Base-by-base conservation (phyloP, 2,888 invertebrate species). In the Parelbella ahira region DNA sequence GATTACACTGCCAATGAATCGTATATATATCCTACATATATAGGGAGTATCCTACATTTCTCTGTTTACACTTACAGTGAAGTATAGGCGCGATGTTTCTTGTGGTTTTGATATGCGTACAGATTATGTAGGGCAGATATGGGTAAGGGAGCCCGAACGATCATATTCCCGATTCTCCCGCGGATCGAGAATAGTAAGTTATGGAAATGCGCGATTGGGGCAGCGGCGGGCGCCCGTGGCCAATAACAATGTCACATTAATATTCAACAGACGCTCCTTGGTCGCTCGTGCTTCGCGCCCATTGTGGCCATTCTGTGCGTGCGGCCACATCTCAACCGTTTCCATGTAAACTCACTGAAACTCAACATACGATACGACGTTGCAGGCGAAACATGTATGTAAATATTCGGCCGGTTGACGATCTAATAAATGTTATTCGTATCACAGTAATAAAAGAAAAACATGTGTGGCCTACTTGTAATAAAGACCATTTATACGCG, bases 171-270 rank as follows among this genome's bases (percentile, higher is more conserved):
- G 81, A 81, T 79, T 80, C 82, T 78, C n/a, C 82, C 75, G 71
- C 73, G 82, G 82, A 82, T 82, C 71, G 77, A 72, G 86, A 81
- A 87, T 87, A 87, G 83, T 87, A 87, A 87, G 82, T 86, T 87
- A 87, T 86, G 86, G 83, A 80, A 87, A 87, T 86, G 78, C 70
- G 79, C 83, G 84, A 80, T 82, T 83, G 83, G 84, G 86, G 82
- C 81, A 83, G 78, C 76, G 74, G 72, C 82, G 81, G 83, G 73
- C 79, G 77, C 81, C 81, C 78, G 80, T 75, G 78, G 76, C 83
- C 86, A 84, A 84, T 84, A 86, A 87, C 86, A 86, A 86, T 84
- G 84, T 82, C 76, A 75, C 81, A 87, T 86, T 86, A 86, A 86
- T 87, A 87, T 87, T 86, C 86, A 87, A 78, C 83, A 75, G 79